phyloP scores from a whole-genome alignment of 2,113 vertebrate species.

The Meriones unguiculatus region DNA sequence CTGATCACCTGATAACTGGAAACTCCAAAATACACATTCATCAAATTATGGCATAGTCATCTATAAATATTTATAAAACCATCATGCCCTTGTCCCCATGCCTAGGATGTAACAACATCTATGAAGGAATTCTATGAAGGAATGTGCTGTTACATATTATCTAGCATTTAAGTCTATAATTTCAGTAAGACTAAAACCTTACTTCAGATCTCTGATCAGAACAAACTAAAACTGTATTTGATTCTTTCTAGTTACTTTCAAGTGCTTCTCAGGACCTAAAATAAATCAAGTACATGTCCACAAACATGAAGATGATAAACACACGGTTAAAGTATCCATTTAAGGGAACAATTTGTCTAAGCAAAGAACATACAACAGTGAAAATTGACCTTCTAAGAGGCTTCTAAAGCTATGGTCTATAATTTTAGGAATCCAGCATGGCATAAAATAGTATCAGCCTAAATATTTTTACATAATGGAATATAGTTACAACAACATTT shows the following conservation, averaged over 20 bases:
- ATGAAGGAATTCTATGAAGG: not conserved
- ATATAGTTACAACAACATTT: not conserved
- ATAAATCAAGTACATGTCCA: constrained; percentile 37
- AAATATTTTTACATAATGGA: not conserved
- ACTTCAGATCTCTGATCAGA: constrained; percentile 46
- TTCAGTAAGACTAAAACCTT: not conserved
- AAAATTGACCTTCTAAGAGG: not conserved
- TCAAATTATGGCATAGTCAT: constrained; percentile 46
- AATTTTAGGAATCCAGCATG: not conserved
- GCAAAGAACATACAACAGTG: not conserved
- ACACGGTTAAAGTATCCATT: not conserved
- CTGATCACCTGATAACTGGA: constrained; percentile 4
- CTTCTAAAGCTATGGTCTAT: not conserved
- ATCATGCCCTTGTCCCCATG: not conserved
- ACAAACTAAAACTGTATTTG: constrained; percentile 54
- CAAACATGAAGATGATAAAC: constrained; percentile 50
- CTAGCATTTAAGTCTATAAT: constrained; percentile 63
- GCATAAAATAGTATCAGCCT: not conserved
- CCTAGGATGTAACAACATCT: not conserved
- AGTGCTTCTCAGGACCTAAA: constrained; percentile 68
- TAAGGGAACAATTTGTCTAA: constrained; percentile 14
- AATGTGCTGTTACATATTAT: constrained; percentile 28
- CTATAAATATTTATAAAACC: not conserved
- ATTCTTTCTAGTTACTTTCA: constrained; percentile 59
- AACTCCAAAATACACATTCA: not conserved